These are phyloP conservation scores for Rhynchomys soricoides DNA, from an alignment of 2,113 vertebrate genomes.

Conservation along the genomic window DNA sequence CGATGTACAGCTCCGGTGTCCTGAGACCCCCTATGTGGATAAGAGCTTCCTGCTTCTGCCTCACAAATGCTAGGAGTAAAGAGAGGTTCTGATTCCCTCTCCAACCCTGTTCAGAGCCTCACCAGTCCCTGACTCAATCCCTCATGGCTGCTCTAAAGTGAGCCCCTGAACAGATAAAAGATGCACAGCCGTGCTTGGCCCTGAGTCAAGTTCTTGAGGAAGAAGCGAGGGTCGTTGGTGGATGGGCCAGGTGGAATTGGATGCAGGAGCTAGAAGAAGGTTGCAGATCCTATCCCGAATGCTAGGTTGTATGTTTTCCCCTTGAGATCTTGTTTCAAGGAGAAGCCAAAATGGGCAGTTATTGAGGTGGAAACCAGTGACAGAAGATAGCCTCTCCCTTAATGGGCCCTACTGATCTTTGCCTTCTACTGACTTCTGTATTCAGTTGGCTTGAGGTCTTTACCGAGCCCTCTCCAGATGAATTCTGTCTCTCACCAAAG, in stretches of 20 bases:
- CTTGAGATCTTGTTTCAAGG: slow-evolving; percentile 21
- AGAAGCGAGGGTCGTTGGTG: not conserved
- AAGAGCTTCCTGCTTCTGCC: not conserved
- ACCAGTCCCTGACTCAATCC: not conserved
- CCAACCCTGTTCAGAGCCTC: not conserved
- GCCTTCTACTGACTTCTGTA: not conserved
- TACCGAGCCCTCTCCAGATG: not conserved
- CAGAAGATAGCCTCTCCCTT: not conserved
- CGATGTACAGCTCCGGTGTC: not conserved
- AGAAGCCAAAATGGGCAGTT: not conserved
- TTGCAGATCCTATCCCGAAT: not conserved
- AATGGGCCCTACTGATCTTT: not conserved
- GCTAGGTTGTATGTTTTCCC: not conserved
- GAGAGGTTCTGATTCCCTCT: not conserved
- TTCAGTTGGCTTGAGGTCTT: not conserved
- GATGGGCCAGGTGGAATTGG: not conserved
- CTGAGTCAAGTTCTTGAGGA: not conserved
- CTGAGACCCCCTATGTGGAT: not conserved
- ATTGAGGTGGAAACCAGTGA: not conserved
- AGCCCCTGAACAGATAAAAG: not conserved
- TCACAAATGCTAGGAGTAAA: not conserved
- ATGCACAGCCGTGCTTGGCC: not conserved
- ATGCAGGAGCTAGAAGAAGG: not conserved
- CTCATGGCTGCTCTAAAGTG: not conserved
- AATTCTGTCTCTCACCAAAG: slow-evolving; percentile 1